These are phyloP conservation scores for Phasia obesa DNA, from an alignment of 2,888 invertebrate genomes.

Conservation along the genomic window DNA sequence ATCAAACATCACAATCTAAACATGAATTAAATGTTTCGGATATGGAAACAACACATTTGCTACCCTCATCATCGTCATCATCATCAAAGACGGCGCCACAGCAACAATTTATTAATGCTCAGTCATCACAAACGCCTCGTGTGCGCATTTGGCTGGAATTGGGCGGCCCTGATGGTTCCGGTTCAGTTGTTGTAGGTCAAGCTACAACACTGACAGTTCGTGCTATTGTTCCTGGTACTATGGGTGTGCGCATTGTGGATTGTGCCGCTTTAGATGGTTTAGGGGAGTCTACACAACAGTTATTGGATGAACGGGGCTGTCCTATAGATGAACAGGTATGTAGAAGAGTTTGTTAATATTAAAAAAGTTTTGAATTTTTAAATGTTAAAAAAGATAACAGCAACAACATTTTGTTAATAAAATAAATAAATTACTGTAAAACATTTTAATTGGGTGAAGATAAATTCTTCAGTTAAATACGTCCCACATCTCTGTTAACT, in stretches of 20 bases:
- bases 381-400: no score
- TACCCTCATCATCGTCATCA: conserved; percentile 14
- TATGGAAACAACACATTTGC: conserved; percentile 50
- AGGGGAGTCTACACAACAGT: conserved; percentile 88
- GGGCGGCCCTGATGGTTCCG: conserved; percentile 83
- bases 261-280: conserved; percentile 91
- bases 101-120: conserved; percentile 30
- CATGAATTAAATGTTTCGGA: conserved; percentile 45
- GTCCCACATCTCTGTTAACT: no score
- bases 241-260: conserved; percentile 89
- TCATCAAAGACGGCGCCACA: neutral
- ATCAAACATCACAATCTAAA: conserved; percentile 37
- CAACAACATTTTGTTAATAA: no score
- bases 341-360: neutral
- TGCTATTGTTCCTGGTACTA: conserved; percentile 85
- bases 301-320: conserved; percentile 89
- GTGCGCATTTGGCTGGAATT: conserved; percentile 90
- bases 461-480: no score
- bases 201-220: conserved; percentile 85
- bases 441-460: no score
- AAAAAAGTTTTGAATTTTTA: neutral
- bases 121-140: conserved; percentile 80
- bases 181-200: conserved; percentile 88
- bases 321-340: conserved; percentile 86
- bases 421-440: no score